Percentiles rank a stretch among this genome's conserved stretches.
Evolutionary conservation across 2,888 invertebrate genomes (phyloP).

Genomic region (Spodoptera exigua): DNA sequence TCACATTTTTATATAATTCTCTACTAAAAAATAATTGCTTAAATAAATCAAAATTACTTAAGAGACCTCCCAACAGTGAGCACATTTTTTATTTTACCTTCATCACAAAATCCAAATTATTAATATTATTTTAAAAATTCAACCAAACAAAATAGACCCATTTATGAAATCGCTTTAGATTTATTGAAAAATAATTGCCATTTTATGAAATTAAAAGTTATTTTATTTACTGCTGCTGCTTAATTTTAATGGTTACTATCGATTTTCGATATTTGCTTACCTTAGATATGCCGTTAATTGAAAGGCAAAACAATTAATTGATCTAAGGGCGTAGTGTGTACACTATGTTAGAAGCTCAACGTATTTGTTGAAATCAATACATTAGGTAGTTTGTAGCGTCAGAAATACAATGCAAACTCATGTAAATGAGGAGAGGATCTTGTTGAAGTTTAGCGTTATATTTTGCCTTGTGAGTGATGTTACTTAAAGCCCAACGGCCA

Average conservation of each 20-base stretch:
- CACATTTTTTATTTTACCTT: neutral
- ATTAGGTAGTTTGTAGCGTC: too few relatives aligned
- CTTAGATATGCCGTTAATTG: conserved; percentile 12
- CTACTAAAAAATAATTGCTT: too few relatives aligned
- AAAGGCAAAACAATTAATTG: conserved; percentile 10
- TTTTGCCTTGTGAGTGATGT: too few relatives aligned
- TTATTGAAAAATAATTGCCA: conserved; percentile 32
- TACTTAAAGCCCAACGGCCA: too few relatives aligned
- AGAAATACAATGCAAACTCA: too few relatives aligned
- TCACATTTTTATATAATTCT: too few relatives aligned
- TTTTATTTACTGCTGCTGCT: conserved; percentile 13
- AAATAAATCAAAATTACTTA: too few relatives aligned
- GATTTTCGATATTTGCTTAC: conserved; percentile 34
- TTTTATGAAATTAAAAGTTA: conserved; percentile 35
- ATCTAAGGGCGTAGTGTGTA: too few relatives aligned
- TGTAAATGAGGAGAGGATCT: too few relatives aligned
- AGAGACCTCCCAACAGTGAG: neutral
- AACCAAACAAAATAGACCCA: neutral
- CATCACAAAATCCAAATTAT: neutral
- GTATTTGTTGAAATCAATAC: too few relatives aligned
- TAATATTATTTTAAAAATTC: conserved; percentile 8
- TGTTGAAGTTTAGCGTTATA: too few relatives aligned
- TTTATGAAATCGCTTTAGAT: conserved; percentile 28
- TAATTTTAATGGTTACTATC: conserved; percentile 31
- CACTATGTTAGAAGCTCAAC: too few relatives aligned